Evolutionary conservation across 2,797 vertebrate species (phyloP).

Genomic region (Melopsittacus undulatus): DNA sequence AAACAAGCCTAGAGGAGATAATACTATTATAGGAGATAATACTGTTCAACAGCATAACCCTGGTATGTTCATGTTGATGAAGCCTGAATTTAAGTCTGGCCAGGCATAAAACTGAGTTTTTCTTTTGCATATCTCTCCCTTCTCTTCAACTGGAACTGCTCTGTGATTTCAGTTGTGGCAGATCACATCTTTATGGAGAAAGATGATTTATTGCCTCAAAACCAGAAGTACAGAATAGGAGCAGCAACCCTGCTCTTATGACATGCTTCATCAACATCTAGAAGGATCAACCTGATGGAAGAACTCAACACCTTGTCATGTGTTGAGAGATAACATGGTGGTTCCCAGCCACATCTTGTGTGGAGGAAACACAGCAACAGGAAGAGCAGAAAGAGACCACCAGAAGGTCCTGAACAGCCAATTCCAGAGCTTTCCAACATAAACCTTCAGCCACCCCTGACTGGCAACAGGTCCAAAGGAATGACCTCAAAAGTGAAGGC

Average conservation of each 20-base stretch:
- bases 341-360: background rate
- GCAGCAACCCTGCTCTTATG: rapidly evolving
- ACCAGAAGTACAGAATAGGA: background rate
- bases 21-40: background rate
- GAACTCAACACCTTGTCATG: background rate
- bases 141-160: background rate
- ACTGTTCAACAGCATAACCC: background rate
- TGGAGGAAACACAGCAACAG: background rate
- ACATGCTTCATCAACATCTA: background rate
- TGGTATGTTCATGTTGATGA: background rate
- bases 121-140: background rate
- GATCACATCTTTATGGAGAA: background rate
- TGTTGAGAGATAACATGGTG: rapidly evolving
- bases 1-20: background rate
- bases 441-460: background rate
- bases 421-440: background rate
- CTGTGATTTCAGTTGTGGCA: background rate
- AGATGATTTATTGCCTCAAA: background rate
- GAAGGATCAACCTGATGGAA: background rate
- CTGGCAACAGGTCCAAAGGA: background rate
- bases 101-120: background rate
- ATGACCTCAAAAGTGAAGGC: background rate
- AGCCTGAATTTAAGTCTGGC: background rate
- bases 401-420: background rate
- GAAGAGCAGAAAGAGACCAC: background rate